Evolutionary conservation across 2,113 vertebrate genomes (phyloP).

Genomic region (Calidris pygmaea): DNA sequence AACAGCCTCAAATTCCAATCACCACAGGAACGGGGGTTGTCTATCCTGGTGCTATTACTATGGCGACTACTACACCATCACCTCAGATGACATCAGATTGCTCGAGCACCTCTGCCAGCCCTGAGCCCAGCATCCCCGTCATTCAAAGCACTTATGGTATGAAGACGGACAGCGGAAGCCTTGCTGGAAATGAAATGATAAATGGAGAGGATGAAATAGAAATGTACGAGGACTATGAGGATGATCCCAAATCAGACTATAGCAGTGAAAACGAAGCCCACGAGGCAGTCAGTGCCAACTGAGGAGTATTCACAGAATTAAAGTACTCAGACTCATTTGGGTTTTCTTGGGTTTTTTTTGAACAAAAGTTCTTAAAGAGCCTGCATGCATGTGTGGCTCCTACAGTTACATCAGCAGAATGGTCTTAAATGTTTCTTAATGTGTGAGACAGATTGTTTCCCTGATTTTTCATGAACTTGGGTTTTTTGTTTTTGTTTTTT

Average conservation of each 20-base stretch:
- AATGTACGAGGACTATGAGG: constrained; percentile 98
- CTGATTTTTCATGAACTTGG: constrained; percentile 84
- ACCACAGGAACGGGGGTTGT: constrained; percentile 93
- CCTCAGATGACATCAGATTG: constrained; percentile 99
- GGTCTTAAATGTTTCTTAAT: constrained; percentile 98
- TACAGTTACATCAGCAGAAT: constrained; percentile 93
- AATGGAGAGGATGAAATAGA: constrained; percentile 97
- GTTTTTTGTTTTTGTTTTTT: constrained; percentile 62
- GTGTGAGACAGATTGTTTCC: constrained; percentile 94
- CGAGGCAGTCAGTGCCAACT: constrained; percentile 95
- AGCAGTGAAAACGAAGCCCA: constrained; percentile 97
- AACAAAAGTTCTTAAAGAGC: constrained; percentile 87
- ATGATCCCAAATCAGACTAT: constrained; percentile 99
- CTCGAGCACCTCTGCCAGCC: constrained; percentile 96
- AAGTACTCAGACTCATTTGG: constrained; percentile 77
- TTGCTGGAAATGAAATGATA: constrained; percentile 85
- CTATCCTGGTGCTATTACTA: constrained; percentile 95
- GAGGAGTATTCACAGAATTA: constrained; percentile 79
- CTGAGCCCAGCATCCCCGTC: constrained; percentile 95
- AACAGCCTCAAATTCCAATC: constrained; percentile 97
- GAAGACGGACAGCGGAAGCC: constrained; percentile 89
- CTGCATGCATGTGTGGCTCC: constrained; percentile 96
- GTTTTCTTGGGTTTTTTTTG: constrained; percentile 66
- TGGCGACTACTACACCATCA: constrained; percentile 94
- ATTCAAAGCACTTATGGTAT: constrained; percentile 98